These are phyloP conservation scores for Physella acuta DNA, from an alignment of 1,140 invertebrate species.

Conservation along the genomic window DNA sequence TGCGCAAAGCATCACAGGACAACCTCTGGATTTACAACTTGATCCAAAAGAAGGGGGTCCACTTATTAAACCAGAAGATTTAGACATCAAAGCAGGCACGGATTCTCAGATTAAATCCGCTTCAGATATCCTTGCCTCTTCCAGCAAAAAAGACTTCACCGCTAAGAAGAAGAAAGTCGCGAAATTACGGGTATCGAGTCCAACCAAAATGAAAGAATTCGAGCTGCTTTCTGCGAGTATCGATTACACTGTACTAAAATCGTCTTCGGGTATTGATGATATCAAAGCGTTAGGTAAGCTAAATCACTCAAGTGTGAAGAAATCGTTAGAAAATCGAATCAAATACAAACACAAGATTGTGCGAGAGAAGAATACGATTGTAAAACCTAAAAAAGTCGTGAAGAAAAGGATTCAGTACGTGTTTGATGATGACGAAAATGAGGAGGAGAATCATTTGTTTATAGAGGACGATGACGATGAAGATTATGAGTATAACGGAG, in stretches of 20 bases:
- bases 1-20: neutral
- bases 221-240: conserved; percentile 17
- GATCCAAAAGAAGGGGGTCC: neutral
- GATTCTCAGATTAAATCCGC: neutral
- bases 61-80: neutral
- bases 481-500: conserved; percentile 23
- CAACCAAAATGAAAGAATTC: conserved; percentile 25
- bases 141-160: conserved; percentile 8
- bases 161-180: conserved; percentile 23
- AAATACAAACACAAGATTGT: conserved; percentile 24
- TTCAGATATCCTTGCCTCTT: neutral
- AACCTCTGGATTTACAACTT: neutral
- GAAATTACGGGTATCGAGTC: conserved; percentile 21
- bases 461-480: conserved; percentile 29
- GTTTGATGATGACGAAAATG: conserved; percentile 77
- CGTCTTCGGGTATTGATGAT: conserved; percentile 3
- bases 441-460: conserved; percentile 82
- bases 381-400: conserved; percentile 5
- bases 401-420: conserved; percentile 20
- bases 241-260: conserved; percentile 21
- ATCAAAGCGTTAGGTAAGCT: conserved; percentile 4
- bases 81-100: neutral
- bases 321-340: conserved; percentile 9
- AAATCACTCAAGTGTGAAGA: neutral
- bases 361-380: conserved; percentile 7